Percentiles rank a stretch among this genome's conserved stretches.
These are phyloP conservation scores for Crenuchus spilurus DNA, from an alignment of 2,797 vertebrate genomes.

Conservation along the genomic window DNA sequence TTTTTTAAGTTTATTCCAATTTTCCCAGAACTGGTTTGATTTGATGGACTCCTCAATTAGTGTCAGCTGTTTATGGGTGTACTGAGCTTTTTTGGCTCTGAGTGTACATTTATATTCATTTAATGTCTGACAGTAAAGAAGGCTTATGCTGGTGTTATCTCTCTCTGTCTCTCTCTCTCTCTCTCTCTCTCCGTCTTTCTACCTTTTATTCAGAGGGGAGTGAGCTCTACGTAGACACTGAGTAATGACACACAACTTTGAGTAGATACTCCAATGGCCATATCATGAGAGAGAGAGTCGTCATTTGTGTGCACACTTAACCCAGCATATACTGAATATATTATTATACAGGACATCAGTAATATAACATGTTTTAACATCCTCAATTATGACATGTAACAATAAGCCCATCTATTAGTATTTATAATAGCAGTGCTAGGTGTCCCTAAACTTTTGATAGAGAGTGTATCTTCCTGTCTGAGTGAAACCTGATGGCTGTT, in stretches of 20 bases:
- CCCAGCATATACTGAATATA: too few species aligned
- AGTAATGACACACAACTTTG: not conserved
- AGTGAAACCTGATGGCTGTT: not conserved
- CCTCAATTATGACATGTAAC: not conserved
- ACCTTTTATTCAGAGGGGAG: not conserved
- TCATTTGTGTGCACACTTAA: too few species aligned
- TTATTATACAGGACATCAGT: not conserved
- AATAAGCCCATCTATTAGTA: not conserved
- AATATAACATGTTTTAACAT: too few species aligned
- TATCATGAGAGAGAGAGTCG: too few species aligned
- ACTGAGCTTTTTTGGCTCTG: too few species aligned
- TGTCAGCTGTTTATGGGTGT: too few species aligned
- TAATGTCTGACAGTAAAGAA: too few species aligned
- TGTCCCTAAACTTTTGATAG: not conserved
- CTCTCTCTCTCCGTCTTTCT: not conserved
- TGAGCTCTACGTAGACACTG: not conserved
- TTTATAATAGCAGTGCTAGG: not conserved
- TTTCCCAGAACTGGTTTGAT: too few species aligned
- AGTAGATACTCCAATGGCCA: not conserved
- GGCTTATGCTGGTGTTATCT: too few species aligned
- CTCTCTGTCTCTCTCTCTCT: not conserved
- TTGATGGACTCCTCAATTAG: too few species aligned
- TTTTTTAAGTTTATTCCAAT: too few species aligned
- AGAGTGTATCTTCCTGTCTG: not conserved
- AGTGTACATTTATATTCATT: too few species aligned